A percentile compares a stretch with the other conserved stretches of the same genome.
phyloP scores from a whole-genome alignment of 2,888 invertebrate species.

The Drosophila eohydei region DNA sequence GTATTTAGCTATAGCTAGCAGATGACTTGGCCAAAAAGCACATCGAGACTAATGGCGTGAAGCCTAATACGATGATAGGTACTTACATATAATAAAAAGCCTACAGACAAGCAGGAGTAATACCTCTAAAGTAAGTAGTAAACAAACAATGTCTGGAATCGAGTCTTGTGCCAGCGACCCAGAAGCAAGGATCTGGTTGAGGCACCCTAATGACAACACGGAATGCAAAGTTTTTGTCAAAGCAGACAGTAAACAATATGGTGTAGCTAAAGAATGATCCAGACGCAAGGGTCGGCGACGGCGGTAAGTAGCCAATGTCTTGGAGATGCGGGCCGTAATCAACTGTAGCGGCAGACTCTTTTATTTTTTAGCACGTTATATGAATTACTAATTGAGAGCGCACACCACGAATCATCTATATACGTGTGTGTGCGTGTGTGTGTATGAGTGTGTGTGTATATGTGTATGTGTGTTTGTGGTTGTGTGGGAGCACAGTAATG shows the following conservation, averaged over 20 bases:
- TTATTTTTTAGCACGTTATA: conserved; percentile 68
- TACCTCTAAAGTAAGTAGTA: conserved; percentile 67
- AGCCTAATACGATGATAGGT: conserved; percentile 74
- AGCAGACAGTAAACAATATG: conserved; percentile 70
- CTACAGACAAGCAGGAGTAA: conserved; percentile 2
- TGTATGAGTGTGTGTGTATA: background rate
- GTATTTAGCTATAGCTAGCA: conserved; percentile 32
- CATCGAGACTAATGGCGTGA: conserved; percentile 71
- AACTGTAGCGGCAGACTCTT: conserved; percentile 42
- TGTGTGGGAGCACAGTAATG: conserved; percentile 24
- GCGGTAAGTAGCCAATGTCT: conserved; percentile 62
- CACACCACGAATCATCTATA: conserved; percentile 39
- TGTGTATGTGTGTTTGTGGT: background rate
- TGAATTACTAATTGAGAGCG: conserved; percentile 78
- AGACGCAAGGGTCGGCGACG: background rate
- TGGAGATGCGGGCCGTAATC: conserved; percentile 69
- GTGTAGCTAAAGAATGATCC: conserved; percentile 46
- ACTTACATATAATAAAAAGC: conserved; percentile 63
- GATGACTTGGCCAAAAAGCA: conserved; percentile 43
- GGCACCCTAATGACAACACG: conserved; percentile 73
- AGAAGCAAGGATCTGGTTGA: conserved; percentile 17
- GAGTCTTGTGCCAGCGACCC: background rate
- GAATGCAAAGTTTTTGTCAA: conserved; percentile 75
- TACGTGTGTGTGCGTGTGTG: background rate
- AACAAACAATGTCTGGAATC: conserved; percentile 61